Evolutionary conservation across 2,113 vertebrate species (phyloP).

Genomic region (Nasalis larvatus): DNA sequence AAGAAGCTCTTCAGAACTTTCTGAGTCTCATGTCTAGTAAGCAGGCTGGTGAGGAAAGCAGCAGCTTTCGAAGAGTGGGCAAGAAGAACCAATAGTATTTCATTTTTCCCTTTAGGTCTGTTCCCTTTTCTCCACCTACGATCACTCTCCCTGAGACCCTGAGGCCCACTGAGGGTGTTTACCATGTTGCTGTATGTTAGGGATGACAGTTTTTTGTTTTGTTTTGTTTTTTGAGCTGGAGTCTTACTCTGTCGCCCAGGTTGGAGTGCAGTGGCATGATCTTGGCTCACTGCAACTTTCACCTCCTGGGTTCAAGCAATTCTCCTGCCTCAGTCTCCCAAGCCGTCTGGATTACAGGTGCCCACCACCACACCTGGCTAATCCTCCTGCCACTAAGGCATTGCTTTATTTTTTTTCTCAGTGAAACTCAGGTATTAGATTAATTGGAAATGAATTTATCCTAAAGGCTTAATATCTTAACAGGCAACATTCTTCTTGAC

Average conservation of each 20-base stretch:
- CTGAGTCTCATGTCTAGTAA: neutral
- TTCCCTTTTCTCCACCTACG: neutral
- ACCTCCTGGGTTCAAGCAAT: no score
- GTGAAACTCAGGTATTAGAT: neutral
- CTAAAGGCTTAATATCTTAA: slow-evolving; percentile 35
- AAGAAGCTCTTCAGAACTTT: neutral
- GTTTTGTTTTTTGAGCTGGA: no score
- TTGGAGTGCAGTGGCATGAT: no score
- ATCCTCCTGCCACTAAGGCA: neutral
- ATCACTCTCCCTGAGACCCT: neutral
- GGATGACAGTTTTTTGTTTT: neutral
- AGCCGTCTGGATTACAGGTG: no score
- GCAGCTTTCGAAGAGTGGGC: neutral
- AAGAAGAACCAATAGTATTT: neutral
- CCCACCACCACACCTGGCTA: no score
- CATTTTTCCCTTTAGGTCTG: neutral
- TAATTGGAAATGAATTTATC: slow-evolving; percentile 16
- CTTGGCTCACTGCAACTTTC: no score
- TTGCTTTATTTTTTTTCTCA: neutral
- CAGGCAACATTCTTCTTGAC: neutral
- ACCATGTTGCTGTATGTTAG: neutral
- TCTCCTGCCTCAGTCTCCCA: no score
- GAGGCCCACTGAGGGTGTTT: neutral
- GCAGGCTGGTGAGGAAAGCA: neutral
- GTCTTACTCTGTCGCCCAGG: no score